phyloP scores from a whole-genome alignment of 2,797 vertebrate species.

The Craterocephalus amniculus region DNA sequence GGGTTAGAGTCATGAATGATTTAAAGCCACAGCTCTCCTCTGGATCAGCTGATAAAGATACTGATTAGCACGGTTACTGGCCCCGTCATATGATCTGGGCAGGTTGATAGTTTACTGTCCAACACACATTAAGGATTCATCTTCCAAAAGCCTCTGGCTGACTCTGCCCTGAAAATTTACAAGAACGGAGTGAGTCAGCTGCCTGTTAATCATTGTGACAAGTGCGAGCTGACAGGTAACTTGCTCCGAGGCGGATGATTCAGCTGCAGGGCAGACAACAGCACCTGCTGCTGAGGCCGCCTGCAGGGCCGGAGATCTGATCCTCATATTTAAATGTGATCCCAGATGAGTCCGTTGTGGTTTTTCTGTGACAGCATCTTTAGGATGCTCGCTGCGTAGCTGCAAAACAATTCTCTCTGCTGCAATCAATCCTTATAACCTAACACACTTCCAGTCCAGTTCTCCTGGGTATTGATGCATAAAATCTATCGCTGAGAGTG shows the following conservation, averaged over 20 bases:
- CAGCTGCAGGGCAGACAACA: conserved; percentile 31
- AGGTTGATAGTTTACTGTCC: conserved; percentile 35
- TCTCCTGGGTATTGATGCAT: conserved; percentile 36
- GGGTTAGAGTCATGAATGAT: conserved; percentile 68
- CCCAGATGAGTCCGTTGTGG: conserved; percentile 33
- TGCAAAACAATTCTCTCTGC: conserved; percentile 15
- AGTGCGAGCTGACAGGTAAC: conserved; percentile 48
- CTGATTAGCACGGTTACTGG: conserved; percentile 47
- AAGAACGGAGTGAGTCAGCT: conserved; percentile 55
- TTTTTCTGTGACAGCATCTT: conserved; percentile 16
- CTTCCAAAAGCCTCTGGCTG: conserved; percentile 6
- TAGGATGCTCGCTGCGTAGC: conserved; percentile 17
- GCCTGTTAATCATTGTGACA: conserved; percentile 55
- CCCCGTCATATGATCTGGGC: conserved; percentile 51
- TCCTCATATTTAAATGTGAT: conserved; percentile 35
- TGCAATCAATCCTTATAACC: conserved; percentile 37
- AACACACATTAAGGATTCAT: conserved; percentile 56
- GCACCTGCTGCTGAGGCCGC: conserved; percentile 36
- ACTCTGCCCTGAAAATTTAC: conserved; percentile 11
- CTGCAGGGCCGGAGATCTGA: conserved; percentile 11
- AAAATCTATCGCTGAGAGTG: conserved; percentile 16
- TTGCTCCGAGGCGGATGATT: conserved; percentile 35
- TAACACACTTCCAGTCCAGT: conserved; percentile 58
- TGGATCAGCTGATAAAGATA: conserved; percentile 50
- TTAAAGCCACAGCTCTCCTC: conserved; percentile 53